Evolutionary conservation across 2,113 vertebrate species (phyloP), one percentile per base, ranked within the genome.

Genomic region (Solea senegalensis): DNA sequence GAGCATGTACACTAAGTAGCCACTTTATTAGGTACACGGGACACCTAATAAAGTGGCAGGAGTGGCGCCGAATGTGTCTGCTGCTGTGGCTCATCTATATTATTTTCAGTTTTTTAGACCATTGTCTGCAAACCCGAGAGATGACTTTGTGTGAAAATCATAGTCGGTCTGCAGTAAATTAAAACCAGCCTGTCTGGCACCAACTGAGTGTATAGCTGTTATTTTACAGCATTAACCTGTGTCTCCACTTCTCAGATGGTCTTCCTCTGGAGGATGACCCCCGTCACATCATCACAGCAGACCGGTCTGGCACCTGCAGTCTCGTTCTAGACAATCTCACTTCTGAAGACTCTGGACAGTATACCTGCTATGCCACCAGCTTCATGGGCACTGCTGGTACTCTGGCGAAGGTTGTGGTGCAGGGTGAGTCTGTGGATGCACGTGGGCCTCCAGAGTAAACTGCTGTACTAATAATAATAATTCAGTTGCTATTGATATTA

Each of bases 261-360:
- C 94, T 94, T 26, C 80, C 92, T 0, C 91, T 99, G 82, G 95
- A 97, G 58, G 95, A 96, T 13, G 96, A 97, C 80, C 93, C 94
- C 5, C 97, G 95, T 72, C 96, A 97, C 88, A 97, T 98, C 69
- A 93, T 98, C 73, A 94, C 96, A 6, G 94, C 94, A 49, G 96
- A 98, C 86, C 94, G 95, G 0, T 94, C 96, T 0, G 96, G 97
- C 1, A 95, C 92, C 9, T 98, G 96, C 56, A 92, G 93, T 0
- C 83, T 99, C 74, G 95, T 99, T 85, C 79, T 99, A 90, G 95
- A 98, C 85, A 96, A 94, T 52, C 89, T 99, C 26, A 94, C 92
- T 0, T 86, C 92, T 0, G 65, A 81, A 0, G 95, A 99, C 89
- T 95, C 95, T 0, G 98, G 97, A 49, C 97, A 98, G 89, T 99